Evolutionary conservation across 2,797 vertebrate genomes (phyloP).

Genomic region (Cirrhinus mrigala): DNA sequence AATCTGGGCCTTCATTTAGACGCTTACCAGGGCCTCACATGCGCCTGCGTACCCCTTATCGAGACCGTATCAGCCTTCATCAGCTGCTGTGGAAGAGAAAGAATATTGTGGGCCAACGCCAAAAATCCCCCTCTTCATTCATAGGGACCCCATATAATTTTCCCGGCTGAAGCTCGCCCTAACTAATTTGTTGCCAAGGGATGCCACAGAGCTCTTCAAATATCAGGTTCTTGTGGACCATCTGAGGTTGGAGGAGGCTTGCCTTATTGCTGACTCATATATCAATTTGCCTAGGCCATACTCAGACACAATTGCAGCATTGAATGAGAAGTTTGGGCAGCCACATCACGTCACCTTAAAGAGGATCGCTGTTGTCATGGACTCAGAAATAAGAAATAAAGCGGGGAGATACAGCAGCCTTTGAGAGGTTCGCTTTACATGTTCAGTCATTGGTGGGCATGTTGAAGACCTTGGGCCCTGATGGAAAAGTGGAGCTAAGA

Average conservation of each 20-base stretch:
- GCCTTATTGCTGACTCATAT: background rate
- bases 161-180: background rate
- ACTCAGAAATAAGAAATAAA: background rate
- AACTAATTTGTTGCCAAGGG: background rate
- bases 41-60: background rate
- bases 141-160: background rate
- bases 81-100: background rate
- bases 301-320: background rate
- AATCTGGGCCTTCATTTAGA: background rate
- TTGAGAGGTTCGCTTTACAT: background rate
- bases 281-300: background rate
- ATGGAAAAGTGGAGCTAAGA: background rate
- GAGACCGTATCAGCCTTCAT: background rate
- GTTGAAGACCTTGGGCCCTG: background rate
- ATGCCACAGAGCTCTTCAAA: background rate
- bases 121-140: background rate
- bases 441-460: background rate
- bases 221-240: background rate
- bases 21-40: background rate
- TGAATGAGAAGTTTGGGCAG: background rate
- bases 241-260: background rate
- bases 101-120: background rate
- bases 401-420: background rate
- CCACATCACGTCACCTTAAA: background rate
- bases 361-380: background rate